A percentile compares a stretch with the other conserved stretches of the same genome.
Evolutionary conservation across 2,888 invertebrate genomes (phyloP).

Genomic region (Malacosoma neustria): DNA sequence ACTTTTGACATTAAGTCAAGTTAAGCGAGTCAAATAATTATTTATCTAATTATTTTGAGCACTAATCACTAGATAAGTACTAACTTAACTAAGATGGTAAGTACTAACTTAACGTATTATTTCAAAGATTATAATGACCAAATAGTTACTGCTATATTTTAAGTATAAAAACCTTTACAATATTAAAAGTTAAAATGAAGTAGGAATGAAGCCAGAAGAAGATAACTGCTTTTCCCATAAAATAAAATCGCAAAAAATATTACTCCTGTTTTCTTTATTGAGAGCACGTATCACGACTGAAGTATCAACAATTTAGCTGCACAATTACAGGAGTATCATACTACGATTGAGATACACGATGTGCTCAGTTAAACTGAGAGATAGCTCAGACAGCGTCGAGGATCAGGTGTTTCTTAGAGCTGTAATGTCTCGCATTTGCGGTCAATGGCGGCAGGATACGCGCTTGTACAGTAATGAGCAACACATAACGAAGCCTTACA

Average conservation of each 20-base stretch:
- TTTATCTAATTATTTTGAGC: too few species aligned
- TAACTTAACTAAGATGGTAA: too few species aligned
- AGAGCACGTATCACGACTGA: conserved; percentile 47
- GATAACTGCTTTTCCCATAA: background rate
- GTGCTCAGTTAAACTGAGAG: background rate
- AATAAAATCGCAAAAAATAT: background rate
- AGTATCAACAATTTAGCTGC: conserved; percentile 29
- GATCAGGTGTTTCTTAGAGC: conserved; percentile 44
- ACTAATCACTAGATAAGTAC: too few species aligned
- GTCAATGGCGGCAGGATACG: conserved; percentile 66
- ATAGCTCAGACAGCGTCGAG: conserved; percentile 19
- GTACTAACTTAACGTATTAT: too few species aligned
- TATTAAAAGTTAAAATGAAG: too few species aligned
- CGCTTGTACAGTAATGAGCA: conserved; percentile 71
- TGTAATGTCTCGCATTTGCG: conserved; percentile 70
- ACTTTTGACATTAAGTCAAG: too few species aligned
- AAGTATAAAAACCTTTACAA: too few species aligned
- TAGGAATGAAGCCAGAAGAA: too few species aligned
- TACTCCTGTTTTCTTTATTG: conserved; percentile 16
- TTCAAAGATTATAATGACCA: too few species aligned
- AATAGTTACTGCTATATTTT: too few species aligned
- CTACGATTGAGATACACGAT: background rate
- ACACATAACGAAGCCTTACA: conserved; percentile 73
- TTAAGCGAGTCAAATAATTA: too few species aligned
- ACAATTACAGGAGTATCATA: background rate